Evolutionary conservation across 2,888 invertebrate genomes (phyloP), one percentile per base, ranked within the genome.

Genomic region (Synergus laeviventris): DNA sequence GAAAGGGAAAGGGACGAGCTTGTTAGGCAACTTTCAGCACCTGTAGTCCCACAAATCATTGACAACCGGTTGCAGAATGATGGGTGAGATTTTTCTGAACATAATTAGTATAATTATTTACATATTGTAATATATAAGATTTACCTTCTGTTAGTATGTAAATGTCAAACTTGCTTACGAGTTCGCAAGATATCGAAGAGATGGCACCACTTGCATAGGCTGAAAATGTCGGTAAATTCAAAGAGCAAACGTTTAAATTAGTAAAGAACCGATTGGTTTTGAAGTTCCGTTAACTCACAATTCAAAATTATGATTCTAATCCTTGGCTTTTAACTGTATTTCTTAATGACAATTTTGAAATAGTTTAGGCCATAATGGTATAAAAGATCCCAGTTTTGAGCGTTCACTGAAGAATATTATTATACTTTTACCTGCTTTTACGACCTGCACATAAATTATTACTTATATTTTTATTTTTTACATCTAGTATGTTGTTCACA

Each of bases 1-100:
- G 93, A 93, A 82, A 90, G 90, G 77, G 92, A 93, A 84, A 86
- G 93, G 75, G 93, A 93, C 80, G 93, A 93, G 82, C 88, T 93
- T 61, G 88, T 93, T 74, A 90, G 91, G 76, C 91, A 91, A 81
- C 89, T 93, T 81, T 87, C 93, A 21, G 90, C 91, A 49, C 90
- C 90, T 42, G 77, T 86, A 82, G 85, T 84, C 21, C 81, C 87
- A 14, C 89, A 88, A 84, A 84, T 87, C 78, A 85, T 86, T 14
- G 92, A 92, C 84, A 92, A 92, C 82, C 90, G 91, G 82, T 87
- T 92, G 54, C 88, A 90, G 66, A 92, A 91, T 79, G 92, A 92
- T 78, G 90, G 92, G 93, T 93, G 82, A 92, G 92, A 88, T 21
- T 21, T 78, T 74, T 77, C 11, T 74, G 31, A 24, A 49, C 39